phyloP scores from a whole-genome alignment of 2,888 invertebrate species.

The Sesia bembeciformis region DNA sequence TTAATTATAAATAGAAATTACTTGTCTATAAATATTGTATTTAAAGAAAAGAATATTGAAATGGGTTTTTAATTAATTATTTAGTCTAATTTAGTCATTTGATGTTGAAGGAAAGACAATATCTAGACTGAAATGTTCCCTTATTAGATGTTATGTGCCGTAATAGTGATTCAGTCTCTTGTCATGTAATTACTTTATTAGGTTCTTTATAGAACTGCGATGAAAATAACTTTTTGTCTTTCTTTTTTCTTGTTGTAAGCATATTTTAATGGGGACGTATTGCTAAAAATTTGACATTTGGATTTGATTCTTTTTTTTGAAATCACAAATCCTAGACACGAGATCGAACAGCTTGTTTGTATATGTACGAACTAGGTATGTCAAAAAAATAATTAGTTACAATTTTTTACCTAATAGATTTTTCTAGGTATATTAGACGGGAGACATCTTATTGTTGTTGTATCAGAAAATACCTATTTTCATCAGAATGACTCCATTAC shows the following conservation, averaged over 20 bases:
- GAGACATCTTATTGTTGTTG: slow-evolving; percentile 48
- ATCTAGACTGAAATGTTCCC: slow-evolving; percentile 67
- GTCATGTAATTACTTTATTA: slow-evolving; percentile 43
- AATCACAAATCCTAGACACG: slow-evolving; percentile 17
- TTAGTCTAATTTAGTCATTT: slow-evolving; percentile 38
- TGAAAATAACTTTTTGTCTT: slow-evolving; percentile 26
- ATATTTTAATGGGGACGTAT: slow-evolving; percentile 47
- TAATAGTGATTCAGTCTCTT: slow-evolving; percentile 14
- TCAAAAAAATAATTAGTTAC: slow-evolving; percentile 42
- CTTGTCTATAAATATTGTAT: slow-evolving; percentile 39
- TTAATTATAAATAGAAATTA: slow-evolving; percentile 32
- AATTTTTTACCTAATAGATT: slow-evolving; percentile 52
- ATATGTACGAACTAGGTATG: slow-evolving; percentile 37
- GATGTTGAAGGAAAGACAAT: slow-evolving; percentile 65
- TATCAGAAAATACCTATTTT: slow-evolving; percentile 11
- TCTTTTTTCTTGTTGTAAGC: slow-evolving; percentile 43
- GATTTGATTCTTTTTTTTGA: slow-evolving; percentile 1
- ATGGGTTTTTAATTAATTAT: slow-evolving; percentile 20
- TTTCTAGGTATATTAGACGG: slow-evolving; percentile 44
- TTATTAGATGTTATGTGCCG: slow-evolving; percentile 33
- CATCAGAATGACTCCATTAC: too few relatives aligned
- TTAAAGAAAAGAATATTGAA: slow-evolving; percentile 16
- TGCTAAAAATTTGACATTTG: slow-evolving; percentile 28
- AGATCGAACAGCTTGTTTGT: slow-evolving; percentile 1
- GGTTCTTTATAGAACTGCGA: slow-evolving; percentile 34